A percentile compares a stretch with the other conserved stretches of the same genome.
These are phyloP conservation scores for Eilema depressum DNA, from an alignment of 2,888 invertebrate species.

Conservation along the genomic window DNA sequence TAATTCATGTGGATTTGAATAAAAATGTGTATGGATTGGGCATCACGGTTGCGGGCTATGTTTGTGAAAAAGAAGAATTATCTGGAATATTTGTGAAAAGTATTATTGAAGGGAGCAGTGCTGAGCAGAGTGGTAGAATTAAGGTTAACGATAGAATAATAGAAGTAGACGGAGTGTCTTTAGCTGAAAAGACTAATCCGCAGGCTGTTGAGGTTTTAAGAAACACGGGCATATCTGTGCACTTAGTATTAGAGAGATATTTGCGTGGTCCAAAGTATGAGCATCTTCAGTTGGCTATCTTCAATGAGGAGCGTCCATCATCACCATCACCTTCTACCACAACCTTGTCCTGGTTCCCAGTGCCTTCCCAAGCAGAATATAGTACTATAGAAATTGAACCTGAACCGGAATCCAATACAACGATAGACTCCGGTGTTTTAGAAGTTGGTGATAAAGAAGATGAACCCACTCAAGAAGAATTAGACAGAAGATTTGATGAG, in stretches of 20 bases:
- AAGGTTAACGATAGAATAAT: conserved; percentile 98
- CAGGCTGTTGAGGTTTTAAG: conserved; percentile 98
- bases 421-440: conserved; percentile 91
- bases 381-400: conserved; percentile 90
- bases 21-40: conserved; percentile 98
- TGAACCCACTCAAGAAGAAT: conserved; percentile 85
- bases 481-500: conserved; percentile 84
- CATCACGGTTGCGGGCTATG: conserved; percentile 98
- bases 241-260: conserved; percentile 96
- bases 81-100: conserved; percentile 99
- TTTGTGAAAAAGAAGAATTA: conserved; percentile 98
- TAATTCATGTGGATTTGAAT: conserved; percentile 94
- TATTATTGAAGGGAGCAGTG: conserved; percentile 98
- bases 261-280: conserved; percentile 97
- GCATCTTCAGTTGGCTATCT: conserved; percentile 95
- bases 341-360: conserved; percentile 94
- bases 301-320: conserved; percentile 86
- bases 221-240: conserved; percentile 96
- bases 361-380: conserved; percentile 89
- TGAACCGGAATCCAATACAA: conserved; percentile 93
- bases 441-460: conserved; percentile 84
- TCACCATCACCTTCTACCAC: conserved; percentile 93
- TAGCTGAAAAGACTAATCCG: conserved; percentile 97
- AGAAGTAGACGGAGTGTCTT: conserved; percentile 96
- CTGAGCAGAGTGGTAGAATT: conserved; percentile 96